Base-by-base conservation (phyloP, 2,888 invertebrate species). In the Agrenia bidenticulata region DNA sequence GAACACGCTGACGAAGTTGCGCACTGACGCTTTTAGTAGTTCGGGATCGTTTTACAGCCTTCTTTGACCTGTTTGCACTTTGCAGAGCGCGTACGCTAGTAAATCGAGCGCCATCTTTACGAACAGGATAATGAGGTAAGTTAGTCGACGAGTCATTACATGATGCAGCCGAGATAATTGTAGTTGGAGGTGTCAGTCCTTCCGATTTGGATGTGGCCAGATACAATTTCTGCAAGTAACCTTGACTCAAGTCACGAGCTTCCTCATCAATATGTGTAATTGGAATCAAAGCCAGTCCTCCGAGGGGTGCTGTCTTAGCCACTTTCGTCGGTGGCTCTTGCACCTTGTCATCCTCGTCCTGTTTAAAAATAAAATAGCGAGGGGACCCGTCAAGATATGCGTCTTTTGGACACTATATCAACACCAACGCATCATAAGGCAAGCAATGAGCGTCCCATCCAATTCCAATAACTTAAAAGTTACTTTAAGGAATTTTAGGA, bases 301-400 rank as follows among this genome's bases (percentile, higher is more conserved):
- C 56, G 21, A 57, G 41, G 13, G 61, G 32, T 39, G 63, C 39
- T 27, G 32, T 32, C 45, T 41, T 61, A 27, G 56, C 51, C 37
- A 67, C 53, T 57, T 64, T 63, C n/a, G 57, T 58, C 17, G 63
- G 62, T 23, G 63, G 60, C 60, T 63, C 63, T 55, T 63, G 63
- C n/a, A 63, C 65, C 26, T 32, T 41, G 51, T 65, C 53, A 37
- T 51, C 61, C 53, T 64, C 62, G 32, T 63, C 65, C 69, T 64
- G 56, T 51, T 23, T n/a, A 37, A 55, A 63, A 49, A 27, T 11
- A 61, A 53, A 27, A 57, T 24, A 57, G 2, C 32, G 56, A 19
- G 39, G 41, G 9, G 45, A 15, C 19, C 45, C n/a, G n/a, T 45
- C 45, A 45, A 45, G 45, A 45, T 45, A 15, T 45, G 45, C 45